Conservation (phyloP, 2,113 vertebrate genomes). For the Ptychochromis oligacanthus region DNA sequence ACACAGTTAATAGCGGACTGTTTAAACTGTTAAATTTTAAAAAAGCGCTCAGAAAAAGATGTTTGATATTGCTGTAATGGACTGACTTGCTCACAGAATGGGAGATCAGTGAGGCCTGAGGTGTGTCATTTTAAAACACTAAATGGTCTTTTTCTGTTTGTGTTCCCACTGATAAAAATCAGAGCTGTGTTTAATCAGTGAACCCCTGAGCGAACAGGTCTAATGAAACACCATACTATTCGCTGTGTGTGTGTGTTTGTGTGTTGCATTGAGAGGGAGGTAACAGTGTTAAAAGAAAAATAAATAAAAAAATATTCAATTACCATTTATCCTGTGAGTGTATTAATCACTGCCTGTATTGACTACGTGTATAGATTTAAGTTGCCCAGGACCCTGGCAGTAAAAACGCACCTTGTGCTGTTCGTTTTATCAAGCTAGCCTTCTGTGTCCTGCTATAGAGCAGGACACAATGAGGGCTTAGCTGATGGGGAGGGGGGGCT, state of each 20-base stretch:
- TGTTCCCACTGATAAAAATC: constrained; percentile 69
- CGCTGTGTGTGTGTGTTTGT: not conserved
- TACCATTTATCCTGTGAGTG: not conserved
- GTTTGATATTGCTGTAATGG: not conserved
- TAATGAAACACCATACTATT: constrained; percentile 39
- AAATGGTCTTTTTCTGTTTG: constrained; percentile 64
- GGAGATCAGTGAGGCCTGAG: constrained; percentile 25
- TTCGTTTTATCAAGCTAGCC: constrained; percentile 39
- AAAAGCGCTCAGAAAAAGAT: not conserved
- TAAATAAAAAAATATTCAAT: not conserved
- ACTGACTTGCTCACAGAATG: not conserved
- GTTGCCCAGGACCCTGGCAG: constrained; percentile 8
- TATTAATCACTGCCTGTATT: not conserved
- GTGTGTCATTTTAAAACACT: constrained; percentile 40
- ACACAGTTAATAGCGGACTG: too few relatives aligned
- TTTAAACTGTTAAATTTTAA: too few relatives aligned
- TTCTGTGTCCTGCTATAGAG: constrained; percentile 50
- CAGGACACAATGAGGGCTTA: constrained; percentile 75
- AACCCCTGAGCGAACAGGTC: constrained; percentile 37
- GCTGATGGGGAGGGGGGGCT: constrained; percentile 68
- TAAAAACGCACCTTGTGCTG: constrained; percentile 52
- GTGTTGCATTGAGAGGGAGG: not conserved
- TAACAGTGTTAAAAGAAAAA: not conserved
- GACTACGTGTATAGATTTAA: constrained; percentile 11
- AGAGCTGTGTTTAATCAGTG: constrained; percentile 50